These are phyloP conservation scores for Upupa epops DNA, from an alignment of 2,113 vertebrate genomes.

Conservation along the genomic window DNA sequence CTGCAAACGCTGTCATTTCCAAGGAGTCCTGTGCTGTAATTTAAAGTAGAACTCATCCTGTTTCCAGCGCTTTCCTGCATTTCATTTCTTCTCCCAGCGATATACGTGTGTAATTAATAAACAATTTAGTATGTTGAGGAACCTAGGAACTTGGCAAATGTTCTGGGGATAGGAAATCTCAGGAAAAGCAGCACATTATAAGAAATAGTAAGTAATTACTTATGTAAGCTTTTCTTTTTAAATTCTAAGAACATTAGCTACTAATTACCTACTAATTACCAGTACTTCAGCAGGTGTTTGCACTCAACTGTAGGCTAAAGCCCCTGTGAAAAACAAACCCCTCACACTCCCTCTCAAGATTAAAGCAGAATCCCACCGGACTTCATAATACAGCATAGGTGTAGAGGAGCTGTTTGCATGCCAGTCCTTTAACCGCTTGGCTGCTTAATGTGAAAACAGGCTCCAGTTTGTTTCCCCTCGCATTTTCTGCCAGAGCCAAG, in stretches of 20 bases:
- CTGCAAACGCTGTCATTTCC: constrained; percentile 64
- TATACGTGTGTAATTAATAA: constrained; percentile 99
- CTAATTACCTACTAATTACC: constrained; percentile 99
- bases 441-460: constrained; percentile 65
- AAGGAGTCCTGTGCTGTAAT: constrained; percentile 70
- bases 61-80: constrained; percentile 87
- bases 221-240: constrained; percentile 97
- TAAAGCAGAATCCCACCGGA: constrained; percentile 78
- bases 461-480: background rate
- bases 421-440: constrained; percentile 62
- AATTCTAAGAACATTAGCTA: constrained; percentile 99
- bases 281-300: constrained; percentile 99
- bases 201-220: constrained; percentile 95
- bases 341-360: constrained; percentile 87
- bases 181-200: constrained; percentile 93
- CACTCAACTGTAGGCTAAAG: constrained; percentile 89
- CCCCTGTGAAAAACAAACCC: constrained; percentile 92
- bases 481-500: constrained; percentile 10
- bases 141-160: constrained; percentile 95
- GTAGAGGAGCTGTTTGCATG: constrained; percentile 58
- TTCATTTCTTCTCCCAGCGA: constrained; percentile 87
- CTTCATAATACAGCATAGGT: constrained; percentile 59
- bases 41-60: constrained; percentile 75
- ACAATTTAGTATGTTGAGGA: constrained; percentile 96
- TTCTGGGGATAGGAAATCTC: constrained; percentile 97